Evolutionary conservation across 2,888 invertebrate genomes (phyloP).

Genomic region (Idaea aversata): DNA sequence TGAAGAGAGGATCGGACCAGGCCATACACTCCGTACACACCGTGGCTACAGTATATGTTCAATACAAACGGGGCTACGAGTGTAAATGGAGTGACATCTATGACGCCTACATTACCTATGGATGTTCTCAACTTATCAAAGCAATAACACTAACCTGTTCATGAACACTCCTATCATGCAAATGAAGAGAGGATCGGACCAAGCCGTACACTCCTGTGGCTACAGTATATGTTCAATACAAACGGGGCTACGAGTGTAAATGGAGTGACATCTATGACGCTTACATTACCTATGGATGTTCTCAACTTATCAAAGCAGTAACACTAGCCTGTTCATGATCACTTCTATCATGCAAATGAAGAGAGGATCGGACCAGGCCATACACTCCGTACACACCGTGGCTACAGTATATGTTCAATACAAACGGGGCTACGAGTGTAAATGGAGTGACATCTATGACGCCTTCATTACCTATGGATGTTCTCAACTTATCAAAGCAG

Average conservation of each 20-base stretch:
- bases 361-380: constrained; percentile 71
- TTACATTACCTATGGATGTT: constrained; percentile 68
- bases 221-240: constrained; percentile 58
- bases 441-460: constrained; percentile 75
- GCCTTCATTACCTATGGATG: constrained; percentile 69
- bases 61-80: no score
- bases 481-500: constrained; percentile 41
- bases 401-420: constrained; percentile 61
- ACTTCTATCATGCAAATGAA: constrained; percentile 69
- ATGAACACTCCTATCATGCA: constrained; percentile 72
- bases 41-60: constrained; percentile 45
- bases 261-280: constrained; percentile 73
- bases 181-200: constrained; percentile 68
- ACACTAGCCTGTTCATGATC: constrained; percentile 72
- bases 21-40: constrained; percentile 78
- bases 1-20: constrained; percentile 71
- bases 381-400: constrained; percentile 77
- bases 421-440: constrained; percentile 72
- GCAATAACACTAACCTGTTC: constrained; percentile 61
- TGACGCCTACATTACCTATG: no score
- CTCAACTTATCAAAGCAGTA: constrained; percentile 36
- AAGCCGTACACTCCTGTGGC: constrained; percentile 77
- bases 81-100: no score
- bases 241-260: constrained; percentile 74
- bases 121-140: no score